Base-by-base conservation (phyloP, 1,140 invertebrate genomes). In the Manduca sexta region DNA sequence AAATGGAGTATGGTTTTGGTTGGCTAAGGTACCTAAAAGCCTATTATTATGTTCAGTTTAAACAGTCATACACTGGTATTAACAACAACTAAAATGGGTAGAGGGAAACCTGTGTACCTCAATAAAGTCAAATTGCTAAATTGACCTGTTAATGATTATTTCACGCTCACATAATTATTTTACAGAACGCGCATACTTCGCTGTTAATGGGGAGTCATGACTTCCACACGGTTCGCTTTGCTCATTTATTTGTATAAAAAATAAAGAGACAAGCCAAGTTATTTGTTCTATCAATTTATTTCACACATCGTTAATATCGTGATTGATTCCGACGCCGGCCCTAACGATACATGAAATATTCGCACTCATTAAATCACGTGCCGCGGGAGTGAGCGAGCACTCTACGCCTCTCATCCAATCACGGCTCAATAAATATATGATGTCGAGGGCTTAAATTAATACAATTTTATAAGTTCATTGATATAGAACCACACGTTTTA, bases 301-400 rank as follows among this genome's bases (percentile, higher is more conserved):
- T 79, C 64, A 68, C 73, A 70, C 67, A 67, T 82, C 69, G 70
- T 82, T 80, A 80, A 80, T 82, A 80, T 74, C 63, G 68, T 76
- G 73, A 80, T 80, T 78, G 76, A 77, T 82, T 73, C 69, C 73
- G 67, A 74, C 63, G 68, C 60, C 59, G 63, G 64, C 75, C 67
- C 64, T 73, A 74, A 78, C 72, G 75, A 79, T 72, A 74, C 70
- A 74, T 81, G 75, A 76, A 82, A 78, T 74, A 72, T 76, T 78
- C 74, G 50, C 71, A 71, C 64, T 78, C 41, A 43, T 43, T 43
- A 43, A 43, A 43, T 43, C 41, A 29, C 21, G 21, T 29, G 41
- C 21, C 41, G 13, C 41, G 41, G 41, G 41, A 30, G 14, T 30
- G 18, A 14, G 67, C 76, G 73, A 65, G 71, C 48, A 60, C 52